phyloP scores from a whole-genome alignment of 2,888 invertebrate genomes.

The Tuta absoluta region DNA sequence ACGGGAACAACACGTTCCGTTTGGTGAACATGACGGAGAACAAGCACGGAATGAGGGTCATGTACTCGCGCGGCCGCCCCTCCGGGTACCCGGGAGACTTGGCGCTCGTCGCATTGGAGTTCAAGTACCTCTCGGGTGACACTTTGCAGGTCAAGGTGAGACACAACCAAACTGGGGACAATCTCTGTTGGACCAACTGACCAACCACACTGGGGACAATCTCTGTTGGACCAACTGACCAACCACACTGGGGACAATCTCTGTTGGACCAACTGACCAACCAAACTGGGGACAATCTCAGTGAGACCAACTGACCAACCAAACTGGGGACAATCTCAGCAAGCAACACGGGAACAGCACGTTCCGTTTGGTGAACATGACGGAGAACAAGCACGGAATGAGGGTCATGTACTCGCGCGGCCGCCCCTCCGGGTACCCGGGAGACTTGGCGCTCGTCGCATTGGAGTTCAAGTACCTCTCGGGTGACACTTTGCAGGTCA shows the following conservation, averaged over 20 bases:
- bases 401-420: constrained; percentile 78
- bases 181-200: too few species aligned
- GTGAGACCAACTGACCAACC: too few species aligned
- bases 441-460: constrained; percentile 79
- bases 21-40: constrained; percentile 83
- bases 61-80: constrained; percentile 74
- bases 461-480: constrained; percentile 84
- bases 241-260: too few species aligned
- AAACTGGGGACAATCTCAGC: constrained; percentile 48
- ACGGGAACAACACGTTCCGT: constrained; percentile 83
- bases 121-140: constrained; percentile 82
- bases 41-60: constrained; percentile 81
- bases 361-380: constrained; percentile 84
- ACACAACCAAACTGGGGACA: too few species aligned
- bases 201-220: too few species aligned
- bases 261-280: too few species aligned
- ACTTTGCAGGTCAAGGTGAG: constrained; percentile 85
- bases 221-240: too few species aligned
- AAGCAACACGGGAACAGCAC: constrained; percentile 59
- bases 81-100: constrained; percentile 86
- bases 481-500: constrained; percentile 82
- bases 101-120: constrained; percentile 79
- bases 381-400: constrained; percentile 81
- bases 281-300: too few species aligned
- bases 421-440: constrained; percentile 83